Evolutionary conservation across 2,888 invertebrate genomes (phyloP), one percentile per base, ranked within the genome.

Genomic region (Folsomia candida): DNA sequence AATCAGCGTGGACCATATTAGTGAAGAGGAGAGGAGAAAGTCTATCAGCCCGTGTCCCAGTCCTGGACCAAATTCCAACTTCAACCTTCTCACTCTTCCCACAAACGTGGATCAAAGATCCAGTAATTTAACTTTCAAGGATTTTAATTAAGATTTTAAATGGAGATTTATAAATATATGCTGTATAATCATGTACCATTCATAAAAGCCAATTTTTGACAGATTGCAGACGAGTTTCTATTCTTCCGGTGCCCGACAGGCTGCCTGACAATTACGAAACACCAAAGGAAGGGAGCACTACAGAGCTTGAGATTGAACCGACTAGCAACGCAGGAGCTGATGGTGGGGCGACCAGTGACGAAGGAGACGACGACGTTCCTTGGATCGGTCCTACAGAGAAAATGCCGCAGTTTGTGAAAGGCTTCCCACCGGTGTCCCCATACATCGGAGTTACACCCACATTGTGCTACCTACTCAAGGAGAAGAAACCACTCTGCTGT

Each of bases 371-470:
- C 81, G 91, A 93, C 82, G 91, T 94, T 67, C 92, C 93, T 0
- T 92, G 94, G 94, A 75, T 76, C 25, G 75, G 73, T 9, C 70
- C 75, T 29, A 58, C 73, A 20, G 77, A 76, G 62, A 69, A 71
- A 47, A 63, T 76, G 37, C 69, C 76, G 14, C 71, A 74, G 66
- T 72, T 78, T 25, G 91, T 95, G 80, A 95, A 96, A 85, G 95
- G 94, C 79, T 95, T 95, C 83, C 96, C 95, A 60, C 97, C 97
- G 25, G 95, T 97, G 2, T 94, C 96, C 54, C 97, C 97, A 3
- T 98, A 97, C 85, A 95, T 98, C 81, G 97, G 97, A 77, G 97
- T 97, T 66, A 96, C 95, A 82, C 96, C 97, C n/a, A 97, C 97
- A 2, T 87, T 97, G 58, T 98, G 97, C 84, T 97, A 97, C 83